Conservation (phyloP, 2,113 vertebrate genomes). For the Tor tambroides region DNA sequence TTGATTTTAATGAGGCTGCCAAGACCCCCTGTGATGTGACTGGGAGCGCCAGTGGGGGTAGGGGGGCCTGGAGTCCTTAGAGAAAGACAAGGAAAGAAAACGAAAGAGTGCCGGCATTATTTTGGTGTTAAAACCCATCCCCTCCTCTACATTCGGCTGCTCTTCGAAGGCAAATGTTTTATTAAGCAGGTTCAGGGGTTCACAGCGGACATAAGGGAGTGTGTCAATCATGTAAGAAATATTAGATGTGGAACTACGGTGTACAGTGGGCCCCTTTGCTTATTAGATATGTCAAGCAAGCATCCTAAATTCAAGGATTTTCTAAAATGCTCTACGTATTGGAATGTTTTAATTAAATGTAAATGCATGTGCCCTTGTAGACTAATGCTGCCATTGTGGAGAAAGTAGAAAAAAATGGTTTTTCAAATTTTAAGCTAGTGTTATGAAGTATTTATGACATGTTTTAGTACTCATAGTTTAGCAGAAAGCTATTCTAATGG, state of each 20-base stretch:
- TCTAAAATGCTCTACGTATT: neutral
- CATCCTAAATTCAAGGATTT: slow-evolving; percentile 30
- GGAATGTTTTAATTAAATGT: slow-evolving; percentile 40
- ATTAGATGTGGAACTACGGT: slow-evolving; percentile 16
- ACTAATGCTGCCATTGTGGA: slow-evolving; percentile 2
- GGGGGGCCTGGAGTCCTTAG: slow-evolving; percentile 59
- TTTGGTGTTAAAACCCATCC: slow-evolving; percentile 29
- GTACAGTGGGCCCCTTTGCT: neutral
- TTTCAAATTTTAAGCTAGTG: neutral
- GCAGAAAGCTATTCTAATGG: neutral
- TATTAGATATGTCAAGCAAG: slow-evolving; percentile 31
- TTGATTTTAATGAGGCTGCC: slow-evolving; percentile 81
- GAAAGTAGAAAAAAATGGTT: neutral
- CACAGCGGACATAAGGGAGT: slow-evolving; percentile 64
- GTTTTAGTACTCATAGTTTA: neutral
- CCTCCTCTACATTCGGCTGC: slow-evolving; percentile 47
- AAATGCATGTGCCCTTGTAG: slow-evolving; percentile 34
- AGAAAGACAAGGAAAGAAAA: slow-evolving; percentile 40
- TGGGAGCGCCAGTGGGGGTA: slow-evolving; percentile 63
- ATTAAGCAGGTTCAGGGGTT: slow-evolving; percentile 78
- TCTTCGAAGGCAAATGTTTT: slow-evolving; percentile 77
- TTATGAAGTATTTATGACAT: neutral
- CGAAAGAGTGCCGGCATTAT: slow-evolving; percentile 31
- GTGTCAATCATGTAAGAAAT: slow-evolving; percentile 71
- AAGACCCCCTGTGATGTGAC: slow-evolving; percentile 78